Base-by-base conservation (phyloP, 2,797 vertebrate species). In the Pipistrellus pipistrellus region DNA sequence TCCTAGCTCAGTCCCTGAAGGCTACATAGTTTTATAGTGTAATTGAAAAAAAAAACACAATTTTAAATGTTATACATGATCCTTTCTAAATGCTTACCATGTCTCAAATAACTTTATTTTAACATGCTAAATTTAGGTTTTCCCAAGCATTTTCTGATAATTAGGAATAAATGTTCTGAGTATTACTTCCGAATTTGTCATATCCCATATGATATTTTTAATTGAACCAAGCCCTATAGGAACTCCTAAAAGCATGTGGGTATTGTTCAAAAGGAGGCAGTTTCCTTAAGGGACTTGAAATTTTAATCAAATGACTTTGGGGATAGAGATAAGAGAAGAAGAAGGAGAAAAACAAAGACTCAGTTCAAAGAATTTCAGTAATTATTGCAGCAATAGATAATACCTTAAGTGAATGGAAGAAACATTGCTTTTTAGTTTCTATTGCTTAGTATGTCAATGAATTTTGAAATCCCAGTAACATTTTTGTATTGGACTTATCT, bases 271-370 rank as follows among this genome's bases (percentile, higher is more conserved):
- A 90, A 48, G 46, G 21, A 83, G 17, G 3, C 48, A 78, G 53
- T 53, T 77, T 85, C 88, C 13, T 92, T 91, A 84, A 86, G 64
- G 73, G 51, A 72, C 44, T 78, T 89, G 6, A 71, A 82, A 90
- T 88, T 95, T 88, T 94, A 85, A 91, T 88, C 17, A 91, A 92
- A 89, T 73, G 23, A 8, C 12, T 92, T 91, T 90, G 72, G 30
- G 76, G 21, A 32, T 76, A 3, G 23, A 77, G 59, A 90, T 87
- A 83, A 86, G 27, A 66, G 13, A 76, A 48, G 13, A 76, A 48
- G 4, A 71, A 3, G 8, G 18, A 71, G 15, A 85, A 94, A 90
- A 91, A 86, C 23, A 66, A 30, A 76, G 55, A 91, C 44, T 84
- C 57, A 76, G 41, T 73, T 94, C 27, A 86, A 80, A 91, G 25